These are phyloP conservation scores for Spodoptera frugiperda DNA, from an alignment of 1,140 invertebrate species.

Conservation along the genomic window DNA sequence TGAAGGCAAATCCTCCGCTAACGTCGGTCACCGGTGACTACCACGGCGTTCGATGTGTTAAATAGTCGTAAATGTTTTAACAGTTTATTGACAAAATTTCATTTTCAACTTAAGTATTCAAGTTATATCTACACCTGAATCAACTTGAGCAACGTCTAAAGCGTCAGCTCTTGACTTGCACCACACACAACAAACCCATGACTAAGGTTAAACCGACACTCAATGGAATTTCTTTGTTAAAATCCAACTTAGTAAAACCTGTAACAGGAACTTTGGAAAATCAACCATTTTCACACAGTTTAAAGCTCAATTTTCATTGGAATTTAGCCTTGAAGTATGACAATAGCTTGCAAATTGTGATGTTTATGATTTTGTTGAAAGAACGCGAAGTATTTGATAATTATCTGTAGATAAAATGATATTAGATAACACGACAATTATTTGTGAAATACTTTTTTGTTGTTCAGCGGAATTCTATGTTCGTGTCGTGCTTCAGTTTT, in stretches of 20 bases:
- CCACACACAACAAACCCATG: slow-evolving; percentile 16
- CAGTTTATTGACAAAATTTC: too few species aligned
- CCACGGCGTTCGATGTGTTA: too few species aligned
- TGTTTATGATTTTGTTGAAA: slow-evolving; percentile 46
- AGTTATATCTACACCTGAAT: too few species aligned
- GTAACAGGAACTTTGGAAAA: not conserved
- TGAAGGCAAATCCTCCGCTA: too few species aligned
- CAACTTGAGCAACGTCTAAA: too few species aligned
- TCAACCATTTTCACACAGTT: slow-evolving; percentile 2
- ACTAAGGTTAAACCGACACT: slow-evolving; percentile 43
- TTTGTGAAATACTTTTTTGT: slow-evolving; percentile 13
- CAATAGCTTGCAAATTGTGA: slow-evolving; percentile 44
- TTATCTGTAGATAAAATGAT: slow-evolving; percentile 26
- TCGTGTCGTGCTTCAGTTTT: too few species aligned
- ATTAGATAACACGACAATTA: not conserved
- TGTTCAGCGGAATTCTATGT: not conserved
- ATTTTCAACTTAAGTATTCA: too few species aligned
- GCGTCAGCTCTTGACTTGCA: not conserved
- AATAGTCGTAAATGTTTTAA: too few species aligned
- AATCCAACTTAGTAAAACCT: slow-evolving; percentile 30
- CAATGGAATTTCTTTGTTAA: slow-evolving; percentile 53
- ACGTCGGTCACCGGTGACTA: too few species aligned
- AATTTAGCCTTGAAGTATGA: not conserved
- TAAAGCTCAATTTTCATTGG: slow-evolving; percentile 1
- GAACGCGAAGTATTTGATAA: slow-evolving; percentile 43